Base-by-base conservation (phyloP, 1,140 invertebrate genomes). In the Drosophila melanica region DNA sequence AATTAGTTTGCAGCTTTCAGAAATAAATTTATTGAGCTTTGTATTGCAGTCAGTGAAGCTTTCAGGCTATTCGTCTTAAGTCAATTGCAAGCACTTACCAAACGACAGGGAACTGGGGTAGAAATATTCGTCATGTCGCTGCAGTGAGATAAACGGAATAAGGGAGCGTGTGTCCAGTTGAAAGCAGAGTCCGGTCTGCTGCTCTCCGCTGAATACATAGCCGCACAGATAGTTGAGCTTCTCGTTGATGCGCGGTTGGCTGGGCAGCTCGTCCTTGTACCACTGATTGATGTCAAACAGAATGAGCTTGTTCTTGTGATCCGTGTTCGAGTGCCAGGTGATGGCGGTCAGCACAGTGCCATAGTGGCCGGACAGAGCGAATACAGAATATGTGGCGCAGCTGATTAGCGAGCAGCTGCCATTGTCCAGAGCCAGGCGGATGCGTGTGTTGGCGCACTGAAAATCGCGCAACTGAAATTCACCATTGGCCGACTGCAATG, bases 231-330 rank as follows among this genome's bases (percentile, higher is more conserved):
- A 92, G 33, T 70, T 74, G 1, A 65, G 47, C 3, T 50, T 47
- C 8, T 66, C 47, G 5, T 44, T 7, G 1, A 41, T 16, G 0
- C 47, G 51, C 37, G 79, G 39, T 7, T n/a, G 18, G 79, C 93
- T 92, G 16, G 97, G 97, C 96, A 98, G 97, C 86, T 98, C 97
- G 62, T 97, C 96, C 89, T 97, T 97, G 87, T 99, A 98, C 98
- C 98, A 98, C 81, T 98, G 96, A 92, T 98, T 98, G 44, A 99
- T 93, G 92, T 99, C 98, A 91, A 98, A 98, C 7, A 98, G 70
- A 14, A 95, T 92, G 72, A 95, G 48, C 60, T 90, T 92, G 57
- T 92, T 93, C 20, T 78, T 73, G 3, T 44, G 35, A 9, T 81
- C 68, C 6, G 35, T 10, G 35, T 67, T 73, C 5, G 92, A 90